A percentile compares a stretch with the other conserved stretches of the same genome.
Conservation (phyloP, 2,113 vertebrate species). For the Cathartes aura region DNA sequence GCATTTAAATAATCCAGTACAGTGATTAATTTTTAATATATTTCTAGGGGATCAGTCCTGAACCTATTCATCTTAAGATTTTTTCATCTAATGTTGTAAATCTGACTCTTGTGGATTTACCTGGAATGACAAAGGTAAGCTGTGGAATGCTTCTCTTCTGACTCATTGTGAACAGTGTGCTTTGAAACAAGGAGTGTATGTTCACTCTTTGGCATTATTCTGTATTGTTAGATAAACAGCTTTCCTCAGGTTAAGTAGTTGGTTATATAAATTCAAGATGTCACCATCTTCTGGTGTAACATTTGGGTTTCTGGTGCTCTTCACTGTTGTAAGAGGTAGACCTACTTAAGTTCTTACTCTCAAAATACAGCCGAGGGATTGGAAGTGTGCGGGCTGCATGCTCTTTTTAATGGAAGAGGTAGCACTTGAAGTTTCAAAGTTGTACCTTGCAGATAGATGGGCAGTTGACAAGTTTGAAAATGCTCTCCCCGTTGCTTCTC, state of each 20-base stretch:
- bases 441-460: neutral
- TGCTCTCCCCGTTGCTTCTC: neutral
- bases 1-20: neutral
- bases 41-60: conserved; percentile 92
- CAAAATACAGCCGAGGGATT: neutral
- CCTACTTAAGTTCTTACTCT: neutral
- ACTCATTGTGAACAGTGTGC: neutral
- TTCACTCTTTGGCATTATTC: neutral
- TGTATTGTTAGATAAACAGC: neutral
- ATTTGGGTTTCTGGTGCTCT: neutral
- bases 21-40: neutral
- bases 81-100: conserved; percentile 97
- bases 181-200: neutral
- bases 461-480: neutral
- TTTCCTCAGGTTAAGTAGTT: neutral
- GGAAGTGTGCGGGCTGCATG: neutral
- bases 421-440: neutral
- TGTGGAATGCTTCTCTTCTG: neutral
- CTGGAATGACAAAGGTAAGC: conserved; percentile 95
- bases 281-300: neutral
- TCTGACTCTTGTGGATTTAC: conserved; percentile 96
- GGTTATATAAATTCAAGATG: neutral
- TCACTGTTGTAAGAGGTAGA: neutral
- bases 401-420: neutral
- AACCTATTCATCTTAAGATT: conserved; percentile 97